A percentile compares a stretch with the other conserved stretches of the same genome.
Conservation (phyloP, 2,888 invertebrate genomes). For the Onthophagus sagittarius region DNA sequence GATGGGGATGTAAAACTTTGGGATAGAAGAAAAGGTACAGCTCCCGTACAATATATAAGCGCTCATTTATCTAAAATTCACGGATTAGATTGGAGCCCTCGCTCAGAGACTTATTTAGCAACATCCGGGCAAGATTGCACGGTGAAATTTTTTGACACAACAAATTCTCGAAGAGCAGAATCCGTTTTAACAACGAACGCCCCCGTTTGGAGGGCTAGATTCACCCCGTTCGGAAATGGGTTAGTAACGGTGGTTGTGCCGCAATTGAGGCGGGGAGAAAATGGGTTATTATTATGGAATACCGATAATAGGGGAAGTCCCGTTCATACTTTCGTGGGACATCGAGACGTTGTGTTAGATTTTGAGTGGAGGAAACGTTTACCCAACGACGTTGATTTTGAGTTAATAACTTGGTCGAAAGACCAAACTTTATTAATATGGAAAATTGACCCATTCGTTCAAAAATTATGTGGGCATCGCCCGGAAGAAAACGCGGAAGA, state of each 20-base stretch:
- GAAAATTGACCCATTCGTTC: constrained; percentile 80
- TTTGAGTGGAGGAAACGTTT: constrained; percentile 87
- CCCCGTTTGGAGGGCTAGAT: constrained; percentile 88
- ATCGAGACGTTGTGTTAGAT: constrained; percentile 89
- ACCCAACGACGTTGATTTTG: constrained; percentile 60
- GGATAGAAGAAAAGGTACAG: constrained; percentile 86
- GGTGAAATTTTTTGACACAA: constrained; percentile 91
- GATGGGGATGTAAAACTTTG: constrained; percentile 94
- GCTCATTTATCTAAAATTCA: constrained; percentile 89
- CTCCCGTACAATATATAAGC: constrained; percentile 88
- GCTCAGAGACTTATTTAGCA: constrained; percentile 77
- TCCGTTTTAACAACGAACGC: constrained; percentile 79
- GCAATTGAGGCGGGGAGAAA: constrained; percentile 84
- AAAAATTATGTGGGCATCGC: constrained; percentile 76
- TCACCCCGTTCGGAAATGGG: constrained; percentile 86
- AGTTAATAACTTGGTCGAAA: constrained; percentile 92
- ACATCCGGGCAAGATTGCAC: constrained; percentile 95
- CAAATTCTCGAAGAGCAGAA: constrained; percentile 79
- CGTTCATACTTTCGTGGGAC: constrained; percentile 89
- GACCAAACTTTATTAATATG: constrained; percentile 90
- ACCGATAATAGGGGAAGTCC: constrained; percentile 67
- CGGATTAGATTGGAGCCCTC: constrained; percentile 91
- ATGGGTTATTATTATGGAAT: constrained; percentile 76
- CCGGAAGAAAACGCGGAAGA: constrained; percentile 43
- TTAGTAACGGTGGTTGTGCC: constrained; percentile 72